These are phyloP conservation scores for Drosophila putrida DNA, from an alignment of 2,888 invertebrate species.

Conservation along the genomic window DNA sequence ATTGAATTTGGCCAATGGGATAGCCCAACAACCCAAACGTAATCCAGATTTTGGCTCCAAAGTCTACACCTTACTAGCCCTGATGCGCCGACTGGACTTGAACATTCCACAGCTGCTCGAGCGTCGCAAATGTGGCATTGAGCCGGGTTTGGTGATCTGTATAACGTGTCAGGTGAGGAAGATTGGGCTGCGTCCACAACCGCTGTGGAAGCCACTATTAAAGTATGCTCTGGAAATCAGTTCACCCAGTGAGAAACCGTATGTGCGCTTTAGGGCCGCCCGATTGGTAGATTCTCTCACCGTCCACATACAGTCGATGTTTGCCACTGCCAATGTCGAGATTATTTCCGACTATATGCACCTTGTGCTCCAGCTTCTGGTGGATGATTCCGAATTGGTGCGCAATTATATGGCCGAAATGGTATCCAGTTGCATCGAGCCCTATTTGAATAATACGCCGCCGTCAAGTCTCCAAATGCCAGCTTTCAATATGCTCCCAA, in stretches of 20 bases:
- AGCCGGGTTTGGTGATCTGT: constrained; percentile 76
- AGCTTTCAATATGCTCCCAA: constrained; percentile 54
- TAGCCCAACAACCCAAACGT: constrained; percentile 47
- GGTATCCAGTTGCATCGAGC: constrained; percentile 45
- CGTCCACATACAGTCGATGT: constrained; percentile 48
- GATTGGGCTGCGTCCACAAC: too few relatives aligned
- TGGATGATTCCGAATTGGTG: constrained; percentile 81
- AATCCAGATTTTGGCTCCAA: constrained; percentile 69
- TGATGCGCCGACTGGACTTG: constrained; percentile 55
- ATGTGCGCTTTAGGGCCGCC: constrained; percentile 77
- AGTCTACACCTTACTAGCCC: constrained; percentile 71
- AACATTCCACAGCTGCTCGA: constrained; percentile 59
- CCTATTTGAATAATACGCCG: constrained; percentile 7
- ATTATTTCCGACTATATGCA: constrained; percentile 73
- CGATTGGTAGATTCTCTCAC: constrained; percentile 71
- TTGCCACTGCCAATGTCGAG: constrained; percentile 59
- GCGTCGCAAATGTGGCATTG: constrained; percentile 55
- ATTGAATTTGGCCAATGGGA: constrained; percentile 3
- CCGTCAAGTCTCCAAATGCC: neutral
- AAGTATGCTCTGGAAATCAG: constrained; percentile 71
- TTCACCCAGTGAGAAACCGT: constrained; percentile 68
- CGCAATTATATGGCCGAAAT: constrained; percentile 73
- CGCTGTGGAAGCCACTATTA: constrained; percentile 64
- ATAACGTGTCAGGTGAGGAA: constrained; percentile 75
- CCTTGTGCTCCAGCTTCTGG: constrained; percentile 77